These are phyloP conservation scores for Sphaerophoria taeniata DNA, from an alignment of 2,888 invertebrate genomes.

Conservation along the genomic window DNA sequence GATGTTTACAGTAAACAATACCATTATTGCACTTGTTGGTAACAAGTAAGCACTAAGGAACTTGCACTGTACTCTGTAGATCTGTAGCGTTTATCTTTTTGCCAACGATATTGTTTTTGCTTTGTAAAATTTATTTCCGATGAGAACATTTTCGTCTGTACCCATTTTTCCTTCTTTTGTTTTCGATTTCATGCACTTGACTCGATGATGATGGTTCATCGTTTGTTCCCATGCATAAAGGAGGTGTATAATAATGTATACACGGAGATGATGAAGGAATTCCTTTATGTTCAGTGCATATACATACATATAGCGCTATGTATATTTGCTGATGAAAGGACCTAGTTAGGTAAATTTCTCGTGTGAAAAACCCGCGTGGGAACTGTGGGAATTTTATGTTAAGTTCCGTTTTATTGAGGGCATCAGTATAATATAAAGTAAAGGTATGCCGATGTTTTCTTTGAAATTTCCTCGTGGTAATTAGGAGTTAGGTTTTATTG, in stretches of 20 bases:
- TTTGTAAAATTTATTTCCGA: constrained; percentile 64
- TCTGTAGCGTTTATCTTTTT: constrained; percentile 54
- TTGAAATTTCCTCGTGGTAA: too few relatives aligned
- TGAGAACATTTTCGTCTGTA: constrained; percentile 63
- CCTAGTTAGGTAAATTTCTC: constrained; percentile 58
- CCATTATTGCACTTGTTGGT: too few relatives aligned
- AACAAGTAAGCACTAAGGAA: not conserved
- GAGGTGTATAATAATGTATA: constrained; percentile 40
- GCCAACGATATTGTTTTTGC: constrained; percentile 11
- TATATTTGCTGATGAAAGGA: constrained; percentile 47
- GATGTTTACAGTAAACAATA: too few relatives aligned
- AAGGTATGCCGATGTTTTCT: too few relatives aligned
- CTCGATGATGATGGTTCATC: constrained; percentile 42
- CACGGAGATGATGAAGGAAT: constrained; percentile 48
- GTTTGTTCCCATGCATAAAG: constrained; percentile 66
- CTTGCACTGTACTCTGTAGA: constrained; percentile 22
- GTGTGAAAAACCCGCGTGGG: constrained; percentile 63
- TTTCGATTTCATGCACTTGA: constrained; percentile 72
- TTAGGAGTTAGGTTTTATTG: too few relatives aligned
- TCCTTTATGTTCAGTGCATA: constrained; percentile 28
- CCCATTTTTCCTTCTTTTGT: constrained; percentile 57
- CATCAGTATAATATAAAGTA: too few relatives aligned
- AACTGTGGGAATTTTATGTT: constrained; percentile 30
- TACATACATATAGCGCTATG: too few relatives aligned
- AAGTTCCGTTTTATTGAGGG: constrained; percentile 27